A percentile compares a stretch with the other conserved stretches of the same genome.
Conservation (phyloP, 2,113 vertebrate species). For the Menura novaehollandiae region DNA sequence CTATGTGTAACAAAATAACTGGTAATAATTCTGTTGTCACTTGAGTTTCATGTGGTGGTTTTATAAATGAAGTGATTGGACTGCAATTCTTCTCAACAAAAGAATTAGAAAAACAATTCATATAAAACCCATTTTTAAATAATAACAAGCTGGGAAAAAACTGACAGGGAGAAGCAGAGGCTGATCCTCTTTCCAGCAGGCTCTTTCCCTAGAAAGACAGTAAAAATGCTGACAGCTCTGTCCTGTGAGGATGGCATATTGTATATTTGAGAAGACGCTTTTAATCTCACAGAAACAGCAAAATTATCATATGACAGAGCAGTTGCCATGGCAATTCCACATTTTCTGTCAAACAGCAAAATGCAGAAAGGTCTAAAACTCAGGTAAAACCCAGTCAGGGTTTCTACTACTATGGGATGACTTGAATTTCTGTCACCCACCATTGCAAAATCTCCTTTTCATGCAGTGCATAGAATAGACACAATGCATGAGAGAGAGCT, state of each 20-base stretch:
- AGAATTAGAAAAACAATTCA: neutral
- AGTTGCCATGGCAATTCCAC: slow-evolving; percentile 47
- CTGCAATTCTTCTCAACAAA: neutral
- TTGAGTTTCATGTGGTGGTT: neutral
- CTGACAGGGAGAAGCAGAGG: neutral
- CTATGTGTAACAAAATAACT: neutral
- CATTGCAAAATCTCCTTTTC: neutral
- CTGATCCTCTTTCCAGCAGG: neutral
- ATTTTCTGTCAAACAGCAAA: slow-evolving; percentile 36
- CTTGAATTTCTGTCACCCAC: neutral
- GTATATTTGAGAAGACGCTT: neutral
- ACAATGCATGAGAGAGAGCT: neutral
- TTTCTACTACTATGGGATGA: neutral
- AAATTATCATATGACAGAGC: slow-evolving; percentile 22
- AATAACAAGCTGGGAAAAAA: neutral
- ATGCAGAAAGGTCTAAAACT: neutral
- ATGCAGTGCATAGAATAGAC: neutral
- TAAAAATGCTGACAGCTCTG: slow-evolving; percentile 10
- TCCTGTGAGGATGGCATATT: neutral
- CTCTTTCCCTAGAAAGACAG: neutral
- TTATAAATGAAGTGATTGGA: neutral
- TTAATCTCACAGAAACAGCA: slow-evolving; percentile 41
- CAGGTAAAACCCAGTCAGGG: neutral
- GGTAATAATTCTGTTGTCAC: neutral
- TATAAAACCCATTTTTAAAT: neutral